Conservation (phyloP, 2,888 invertebrate species). For the Athalia circularis region DNA sequence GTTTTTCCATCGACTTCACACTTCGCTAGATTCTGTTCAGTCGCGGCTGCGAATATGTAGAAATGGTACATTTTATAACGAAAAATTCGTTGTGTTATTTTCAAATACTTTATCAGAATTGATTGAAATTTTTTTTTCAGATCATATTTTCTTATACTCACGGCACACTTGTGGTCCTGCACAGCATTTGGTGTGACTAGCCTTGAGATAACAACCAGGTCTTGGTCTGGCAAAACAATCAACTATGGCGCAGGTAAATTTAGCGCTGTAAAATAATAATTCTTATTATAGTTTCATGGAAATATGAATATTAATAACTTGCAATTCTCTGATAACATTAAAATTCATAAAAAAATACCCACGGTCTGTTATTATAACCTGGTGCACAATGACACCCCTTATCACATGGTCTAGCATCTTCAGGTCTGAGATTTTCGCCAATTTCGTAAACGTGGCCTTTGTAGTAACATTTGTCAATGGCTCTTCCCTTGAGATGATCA, state of each 20-base stretch:
- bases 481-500: too few species aligned
- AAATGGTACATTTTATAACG: conserved; percentile 1
- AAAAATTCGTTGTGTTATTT: background rate
- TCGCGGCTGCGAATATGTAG: conserved; percentile 54
- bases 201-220: conserved; percentile 55
- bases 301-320: too few species aligned
- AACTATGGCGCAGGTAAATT: conserved; percentile 59
- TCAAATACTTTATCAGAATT: background rate
- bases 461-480: too few species aligned
- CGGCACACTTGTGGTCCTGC: conserved; percentile 57
- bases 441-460: too few species aligned
- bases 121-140: background rate
- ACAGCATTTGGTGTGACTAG: conserved; percentile 54
- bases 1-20: conserved; percentile 63
- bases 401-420: too few species aligned
- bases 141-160: conserved; percentile 54
- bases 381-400: too few species aligned
- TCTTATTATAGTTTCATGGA: background rate
- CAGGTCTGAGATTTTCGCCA: too few species aligned
- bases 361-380: too few species aligned
- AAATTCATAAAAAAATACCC: too few species aligned
- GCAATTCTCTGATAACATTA: too few species aligned
- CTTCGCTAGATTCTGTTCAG: conserved; percentile 52
- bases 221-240: conserved; percentile 53
- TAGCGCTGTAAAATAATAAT: conserved; percentile 50